phyloP scores from a whole-genome alignment of 1,140 invertebrate species.

The Drosophila quadrilineata region DNA sequence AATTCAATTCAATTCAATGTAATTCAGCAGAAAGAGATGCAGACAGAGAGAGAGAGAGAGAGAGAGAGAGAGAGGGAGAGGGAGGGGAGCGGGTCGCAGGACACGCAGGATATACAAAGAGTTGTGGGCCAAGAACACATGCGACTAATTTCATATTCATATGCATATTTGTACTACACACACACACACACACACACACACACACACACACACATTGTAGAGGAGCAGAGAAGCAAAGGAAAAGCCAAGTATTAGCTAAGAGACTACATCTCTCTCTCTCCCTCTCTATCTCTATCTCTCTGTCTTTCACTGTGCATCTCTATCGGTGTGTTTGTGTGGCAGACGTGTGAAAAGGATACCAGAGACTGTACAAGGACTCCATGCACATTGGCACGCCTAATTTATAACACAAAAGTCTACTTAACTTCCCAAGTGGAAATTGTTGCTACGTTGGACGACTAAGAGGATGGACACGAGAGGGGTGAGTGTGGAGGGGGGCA shows the following conservation, averaged over 20 bases:
- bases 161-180: constrained; percentile 75
- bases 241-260: background rate
- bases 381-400: constrained; percentile 67
- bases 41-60: constrained; percentile 4
- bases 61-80: background rate
- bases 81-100: background rate
- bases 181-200: constrained; percentile 20
- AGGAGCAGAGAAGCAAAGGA: background rate
- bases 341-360: background rate
- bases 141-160: constrained; percentile 77
- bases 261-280: too few relatives aligned
- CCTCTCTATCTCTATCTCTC: too few relatives aligned
- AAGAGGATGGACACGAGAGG: too few relatives aligned
- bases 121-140: constrained; percentile 54
- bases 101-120: too few relatives aligned
- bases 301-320: too few relatives aligned
- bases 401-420: constrained; percentile 75
- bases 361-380: constrained; percentile 3
- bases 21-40: constrained; percentile 9
- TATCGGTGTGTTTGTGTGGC: too few relatives aligned
- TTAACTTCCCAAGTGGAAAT: constrained; percentile 62
- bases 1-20: constrained; percentile 64
- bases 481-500: background rate
- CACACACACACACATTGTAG: background rate
- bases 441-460: too few relatives aligned